Evolutionary conservation across 2,113 vertebrate genomes (phyloP).

Genomic region (Campylorhamphus procurvoides): DNA sequence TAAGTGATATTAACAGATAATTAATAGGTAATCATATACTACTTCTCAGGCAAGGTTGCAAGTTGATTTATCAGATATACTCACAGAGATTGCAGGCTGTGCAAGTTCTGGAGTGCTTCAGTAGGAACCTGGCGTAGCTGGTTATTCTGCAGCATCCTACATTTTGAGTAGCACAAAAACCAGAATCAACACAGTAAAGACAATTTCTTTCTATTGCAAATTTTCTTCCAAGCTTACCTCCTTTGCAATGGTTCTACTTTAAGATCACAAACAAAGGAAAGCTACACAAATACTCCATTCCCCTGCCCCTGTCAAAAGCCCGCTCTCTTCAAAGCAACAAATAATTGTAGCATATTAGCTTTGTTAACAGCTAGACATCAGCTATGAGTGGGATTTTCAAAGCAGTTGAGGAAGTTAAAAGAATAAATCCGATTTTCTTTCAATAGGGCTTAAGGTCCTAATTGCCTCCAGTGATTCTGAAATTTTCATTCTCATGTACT

Average conservation of each 20-base stretch:
- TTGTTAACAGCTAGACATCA: not conserved
- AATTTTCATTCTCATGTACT: not conserved
- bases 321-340: not conserved
- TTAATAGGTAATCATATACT: not conserved
- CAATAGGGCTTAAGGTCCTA: not conserved
- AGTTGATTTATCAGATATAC: conserved; percentile 51
- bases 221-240: not conserved
- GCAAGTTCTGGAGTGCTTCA: conserved; percentile 86
- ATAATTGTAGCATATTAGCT: not conserved
- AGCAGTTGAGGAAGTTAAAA: not conserved
- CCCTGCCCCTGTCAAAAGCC: not conserved
- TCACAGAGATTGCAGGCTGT: conserved; percentile 90
- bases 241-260: not conserved
- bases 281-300: not conserved
- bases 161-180: not conserved
- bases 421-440: not conserved
- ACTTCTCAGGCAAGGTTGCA: not conserved
- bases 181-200: conserved; percentile 17
- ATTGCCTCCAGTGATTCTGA: not conserved
- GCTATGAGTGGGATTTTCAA: not conserved
- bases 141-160: conserved; percentile 95
- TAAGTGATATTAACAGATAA: not conserved
- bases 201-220: not conserved
- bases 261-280: not conserved
- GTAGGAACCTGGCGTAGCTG: conserved; percentile 85